These are phyloP conservation scores for Conomelus anceps DNA, from an alignment of 2,888 invertebrate species.

Conservation along the genomic window DNA sequence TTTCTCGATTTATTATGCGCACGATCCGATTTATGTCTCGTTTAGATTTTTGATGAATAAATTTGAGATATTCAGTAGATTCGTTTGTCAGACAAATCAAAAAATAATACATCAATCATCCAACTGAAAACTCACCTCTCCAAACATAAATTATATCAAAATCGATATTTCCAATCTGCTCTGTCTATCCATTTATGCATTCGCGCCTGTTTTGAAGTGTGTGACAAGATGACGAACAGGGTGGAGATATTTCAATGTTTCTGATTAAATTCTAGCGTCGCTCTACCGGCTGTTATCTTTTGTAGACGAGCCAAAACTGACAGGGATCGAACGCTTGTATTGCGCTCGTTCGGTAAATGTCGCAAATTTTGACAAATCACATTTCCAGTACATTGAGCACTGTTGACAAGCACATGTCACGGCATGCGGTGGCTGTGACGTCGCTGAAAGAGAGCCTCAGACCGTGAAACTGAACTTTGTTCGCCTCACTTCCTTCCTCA, in stretches of 20 bases:
- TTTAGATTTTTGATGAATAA: too few relatives aligned
- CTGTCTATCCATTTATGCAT: not conserved
- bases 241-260: not conserved
- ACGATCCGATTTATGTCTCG: too few relatives aligned
- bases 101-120: not conserved
- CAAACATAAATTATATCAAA: not conserved
- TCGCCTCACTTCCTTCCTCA: not conserved
- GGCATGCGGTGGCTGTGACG: not conserved
- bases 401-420: not conserved
- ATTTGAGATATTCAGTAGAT: too few relatives aligned
- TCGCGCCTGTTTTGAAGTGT: not conserved
- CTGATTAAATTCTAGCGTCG: not conserved
- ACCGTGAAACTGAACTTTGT: not conserved
- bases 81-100: too few relatives aligned
- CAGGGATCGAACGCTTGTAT: not conserved
- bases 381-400: constrained; percentile 11
- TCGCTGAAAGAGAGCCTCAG: not conserved
- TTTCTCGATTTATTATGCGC: too few relatives aligned
- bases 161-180: not conserved
- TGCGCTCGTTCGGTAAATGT: constrained; percentile 2
- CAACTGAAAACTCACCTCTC: not conserved
- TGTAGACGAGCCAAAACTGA: not conserved
- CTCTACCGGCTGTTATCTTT: not conserved
- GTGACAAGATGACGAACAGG: too few relatives aligned
- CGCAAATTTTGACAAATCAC: constrained; percentile 10